Evolutionary conservation across 2,113 vertebrate species (phyloP), one percentile per base, ranked within the genome.

Genomic region (Deroptyus accipitrinus): DNA sequence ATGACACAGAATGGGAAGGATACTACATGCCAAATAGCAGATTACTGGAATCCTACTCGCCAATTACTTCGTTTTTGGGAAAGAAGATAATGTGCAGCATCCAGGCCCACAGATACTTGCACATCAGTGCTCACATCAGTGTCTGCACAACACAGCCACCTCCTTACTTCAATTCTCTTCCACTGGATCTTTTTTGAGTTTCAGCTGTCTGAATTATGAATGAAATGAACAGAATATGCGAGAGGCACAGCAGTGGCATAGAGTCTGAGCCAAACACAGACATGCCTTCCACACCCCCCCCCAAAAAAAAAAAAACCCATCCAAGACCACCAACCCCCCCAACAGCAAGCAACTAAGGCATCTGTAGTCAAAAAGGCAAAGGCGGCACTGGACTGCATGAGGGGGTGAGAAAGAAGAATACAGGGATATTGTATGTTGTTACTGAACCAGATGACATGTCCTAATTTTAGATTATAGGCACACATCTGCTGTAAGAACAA

Each of bases 201-300:
- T 52, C 52, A 85, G 9, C 5, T 55, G 13, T 63, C 54, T 77
- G 62, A 79, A 35, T 4, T 44, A 77, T 25, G 72, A 28, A 30
- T 24, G 10, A 10, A 14, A 27, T 28, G 35, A 51, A 19, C 25
- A 75, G 51, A 77, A 42, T 8, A 51, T 64, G 11, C 0, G 9
- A 74, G 39, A 44, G 16, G 23, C 28, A 46, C 11, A 51, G 64
- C 9, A 42, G 35, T 5, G 31, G 49, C 37, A 25, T 20, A 64
- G 44, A 20, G 23, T 51, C 42, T 46, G n/a, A 84, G 18, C 13
- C 61, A 86, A 76, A 73, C 9, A 11, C 48, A 28, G 6, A 30
- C 11, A 7, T 11, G 28, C 5, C 9, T 68, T 94, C 33, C 5
- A 3, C 3, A 5, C 1, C 11, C 10, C 1, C 10, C 1, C 17